Conservation (phyloP, 2,888 invertebrate genomes). For the Drosophila meridiana region DNA sequence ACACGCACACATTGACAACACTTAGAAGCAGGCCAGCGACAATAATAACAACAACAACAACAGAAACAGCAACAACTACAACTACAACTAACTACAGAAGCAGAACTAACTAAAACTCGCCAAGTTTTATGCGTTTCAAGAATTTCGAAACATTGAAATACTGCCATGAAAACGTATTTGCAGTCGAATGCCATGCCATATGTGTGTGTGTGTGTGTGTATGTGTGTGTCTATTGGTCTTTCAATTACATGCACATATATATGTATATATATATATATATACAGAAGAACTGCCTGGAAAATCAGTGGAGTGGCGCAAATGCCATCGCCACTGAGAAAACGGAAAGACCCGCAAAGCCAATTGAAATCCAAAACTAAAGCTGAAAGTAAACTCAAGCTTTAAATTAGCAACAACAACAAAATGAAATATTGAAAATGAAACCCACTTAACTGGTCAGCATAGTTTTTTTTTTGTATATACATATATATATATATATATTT, state of each 20-base stretch:
- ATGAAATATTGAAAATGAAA: slow-evolving; percentile 30
- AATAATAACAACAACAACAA: slow-evolving; percentile 40
- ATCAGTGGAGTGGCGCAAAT: slow-evolving; percentile 65
- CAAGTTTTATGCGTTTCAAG: slow-evolving; percentile 71
- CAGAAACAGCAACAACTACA: slow-evolving; percentile 30
- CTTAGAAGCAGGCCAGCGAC: slow-evolving; percentile 55
- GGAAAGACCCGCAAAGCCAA: slow-evolving; percentile 54
- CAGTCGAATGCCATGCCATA: slow-evolving; percentile 40
- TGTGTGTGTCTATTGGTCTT: slow-evolving; percentile 34
- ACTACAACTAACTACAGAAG: slow-evolving; percentile 27
- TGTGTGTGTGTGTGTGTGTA: slow-evolving; percentile 22
- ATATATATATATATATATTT: background rate
- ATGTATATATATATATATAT: slow-evolving; percentile 10
- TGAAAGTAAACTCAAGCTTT: slow-evolving; percentile 46
- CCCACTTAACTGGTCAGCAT: slow-evolving; percentile 52
- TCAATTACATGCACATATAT: slow-evolving; percentile 52
- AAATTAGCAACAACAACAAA: slow-evolving; percentile 3
- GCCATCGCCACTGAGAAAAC: slow-evolving; percentile 53
- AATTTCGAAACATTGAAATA: slow-evolving; percentile 75
- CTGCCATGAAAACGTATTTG: slow-evolving; percentile 70
- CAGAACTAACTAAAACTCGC: slow-evolving; percentile 71
- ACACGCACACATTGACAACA: slow-evolving; percentile 16
- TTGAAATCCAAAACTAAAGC: slow-evolving; percentile 56
- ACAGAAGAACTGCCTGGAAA: slow-evolving; percentile 54
- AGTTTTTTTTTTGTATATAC: background rate